These are phyloP conservation scores for Benitochromis conjunctus DNA, from an alignment of 2,113 vertebrate genomes.

Conservation along the genomic window DNA sequence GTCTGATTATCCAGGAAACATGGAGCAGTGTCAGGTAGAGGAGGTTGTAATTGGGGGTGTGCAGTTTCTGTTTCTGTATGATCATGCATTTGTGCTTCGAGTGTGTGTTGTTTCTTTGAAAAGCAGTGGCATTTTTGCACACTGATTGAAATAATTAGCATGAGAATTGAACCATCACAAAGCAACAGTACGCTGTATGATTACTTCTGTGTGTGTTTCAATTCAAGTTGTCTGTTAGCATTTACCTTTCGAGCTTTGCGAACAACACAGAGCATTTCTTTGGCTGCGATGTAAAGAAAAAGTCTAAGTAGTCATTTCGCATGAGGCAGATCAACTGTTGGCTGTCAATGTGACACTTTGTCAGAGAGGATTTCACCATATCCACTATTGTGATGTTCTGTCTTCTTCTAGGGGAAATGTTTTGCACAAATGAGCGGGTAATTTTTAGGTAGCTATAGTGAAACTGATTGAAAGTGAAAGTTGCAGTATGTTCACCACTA, in stretches of 20 bases:
- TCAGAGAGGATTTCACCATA: neutral
- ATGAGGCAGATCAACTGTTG: slow-evolving; percentile 46
- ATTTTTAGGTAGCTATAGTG: neutral
- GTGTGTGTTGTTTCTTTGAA: slow-evolving; percentile 37
- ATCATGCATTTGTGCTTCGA: neutral
- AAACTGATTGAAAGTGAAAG: slow-evolving; percentile 6
- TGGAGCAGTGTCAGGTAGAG: slow-evolving; percentile 51
- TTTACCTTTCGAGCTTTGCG: slow-evolving; percentile 20
- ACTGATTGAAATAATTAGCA: slow-evolving; percentile 74
- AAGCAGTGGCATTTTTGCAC: slow-evolving; percentile 40
- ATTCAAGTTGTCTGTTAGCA: slow-evolving; percentile 26
- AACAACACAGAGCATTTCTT: slow-evolving; percentile 5
- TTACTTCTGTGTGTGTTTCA: slow-evolving; percentile 45
- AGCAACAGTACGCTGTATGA: slow-evolving; percentile 46
- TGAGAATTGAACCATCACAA: slow-evolving; percentile 77
- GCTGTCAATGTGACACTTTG: slow-evolving; percentile 43
- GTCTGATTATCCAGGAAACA: slow-evolving; percentile 59
- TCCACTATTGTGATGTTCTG: slow-evolving; percentile 15
- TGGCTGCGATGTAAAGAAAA: slow-evolving; percentile 47
- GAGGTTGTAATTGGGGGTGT: slow-evolving; percentile 51
- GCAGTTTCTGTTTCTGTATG: slow-evolving; percentile 6
- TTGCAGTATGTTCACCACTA: neutral
- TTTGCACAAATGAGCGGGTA: neutral
- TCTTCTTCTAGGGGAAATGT: neutral
- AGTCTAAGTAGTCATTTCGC: slow-evolving; percentile 19